Conservation (phyloP, 2,888 invertebrate genomes). For the Drosophila birchii region DNA sequence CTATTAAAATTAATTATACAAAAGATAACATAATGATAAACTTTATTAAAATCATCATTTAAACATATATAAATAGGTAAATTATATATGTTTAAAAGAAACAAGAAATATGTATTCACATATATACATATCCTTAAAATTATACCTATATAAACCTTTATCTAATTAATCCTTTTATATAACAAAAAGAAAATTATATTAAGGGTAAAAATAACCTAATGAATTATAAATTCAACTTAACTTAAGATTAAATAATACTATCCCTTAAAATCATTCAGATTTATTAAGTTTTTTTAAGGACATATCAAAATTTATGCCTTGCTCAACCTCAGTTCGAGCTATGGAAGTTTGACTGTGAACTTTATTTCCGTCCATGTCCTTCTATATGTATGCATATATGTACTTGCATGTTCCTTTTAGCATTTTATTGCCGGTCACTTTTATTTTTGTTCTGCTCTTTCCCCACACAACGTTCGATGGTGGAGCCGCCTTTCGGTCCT, state of each 20-base stretch:
- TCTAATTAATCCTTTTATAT: too few species aligned
- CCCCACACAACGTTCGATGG: conserved; percentile 6
- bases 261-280: neutral
- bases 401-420: conserved; percentile 43
- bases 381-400: conserved; percentile 9
- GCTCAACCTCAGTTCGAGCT: neutral
- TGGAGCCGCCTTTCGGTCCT: conserved; percentile 8
- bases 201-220: too few species aligned
- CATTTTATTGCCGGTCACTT: conserved; percentile 58
- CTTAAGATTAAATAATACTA: neutral
- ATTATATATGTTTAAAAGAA: too few species aligned
- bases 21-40: too few species aligned
- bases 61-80: too few species aligned
- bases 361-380: conserved; percentile 31
- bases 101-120: too few species aligned
- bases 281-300: neutral
- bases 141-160: too few species aligned
- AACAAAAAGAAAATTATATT: too few species aligned
- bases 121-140: too few species aligned
- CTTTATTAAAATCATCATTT: too few species aligned
- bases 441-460: conserved; percentile 35
- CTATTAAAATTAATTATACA: neutral
- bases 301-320: neutral
- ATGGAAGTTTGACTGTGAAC: conserved; percentile 6
- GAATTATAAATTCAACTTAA: too few species aligned